Conservation (phyloP, 2,113 vertebrate genomes). For the Columbina picui region DNA sequence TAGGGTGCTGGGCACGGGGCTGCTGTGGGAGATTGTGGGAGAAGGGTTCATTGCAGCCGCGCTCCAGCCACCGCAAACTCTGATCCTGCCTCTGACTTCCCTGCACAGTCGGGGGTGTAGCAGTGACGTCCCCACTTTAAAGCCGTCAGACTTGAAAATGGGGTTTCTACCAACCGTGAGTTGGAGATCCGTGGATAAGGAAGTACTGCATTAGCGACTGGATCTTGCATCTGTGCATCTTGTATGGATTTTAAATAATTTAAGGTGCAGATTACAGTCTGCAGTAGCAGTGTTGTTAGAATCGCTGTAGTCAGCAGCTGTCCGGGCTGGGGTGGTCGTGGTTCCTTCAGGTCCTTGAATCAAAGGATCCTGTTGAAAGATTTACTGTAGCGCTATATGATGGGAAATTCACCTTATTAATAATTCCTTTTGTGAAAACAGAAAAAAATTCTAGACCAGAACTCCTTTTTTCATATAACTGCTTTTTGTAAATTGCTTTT, state of each 20-base stretch:
- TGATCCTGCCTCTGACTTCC: neutral
- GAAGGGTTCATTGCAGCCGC: neutral
- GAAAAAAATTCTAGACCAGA: neutral
- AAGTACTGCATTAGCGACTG: neutral
- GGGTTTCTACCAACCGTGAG: neutral
- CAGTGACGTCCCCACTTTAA: neutral
- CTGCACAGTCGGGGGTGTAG: neutral
- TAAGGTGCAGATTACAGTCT: conserved; percentile 30
- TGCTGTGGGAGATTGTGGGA: neutral
- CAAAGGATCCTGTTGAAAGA: conserved; percentile 39
- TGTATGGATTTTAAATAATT: conserved; percentile 65
- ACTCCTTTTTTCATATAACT: neutral
- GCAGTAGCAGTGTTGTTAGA: conserved; percentile 41
- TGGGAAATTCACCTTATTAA: neutral
- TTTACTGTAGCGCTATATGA: neutral
- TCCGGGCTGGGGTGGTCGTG: conserved; percentile 52
- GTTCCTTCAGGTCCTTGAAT: conserved; percentile 60
- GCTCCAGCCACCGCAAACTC: no score
- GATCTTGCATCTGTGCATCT: conserved; percentile 31
- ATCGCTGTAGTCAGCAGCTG: conserved; percentile 67
- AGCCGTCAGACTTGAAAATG: neutral
- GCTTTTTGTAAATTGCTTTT: neutral
- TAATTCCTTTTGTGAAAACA: conserved; percentile 22
- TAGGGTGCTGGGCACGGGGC: neutral
- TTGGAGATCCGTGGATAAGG: neutral